These are phyloP conservation scores for Sphaerodactylus townsendi DNA, from an alignment of 2,113 vertebrate genomes.

Conservation along the genomic window DNA sequence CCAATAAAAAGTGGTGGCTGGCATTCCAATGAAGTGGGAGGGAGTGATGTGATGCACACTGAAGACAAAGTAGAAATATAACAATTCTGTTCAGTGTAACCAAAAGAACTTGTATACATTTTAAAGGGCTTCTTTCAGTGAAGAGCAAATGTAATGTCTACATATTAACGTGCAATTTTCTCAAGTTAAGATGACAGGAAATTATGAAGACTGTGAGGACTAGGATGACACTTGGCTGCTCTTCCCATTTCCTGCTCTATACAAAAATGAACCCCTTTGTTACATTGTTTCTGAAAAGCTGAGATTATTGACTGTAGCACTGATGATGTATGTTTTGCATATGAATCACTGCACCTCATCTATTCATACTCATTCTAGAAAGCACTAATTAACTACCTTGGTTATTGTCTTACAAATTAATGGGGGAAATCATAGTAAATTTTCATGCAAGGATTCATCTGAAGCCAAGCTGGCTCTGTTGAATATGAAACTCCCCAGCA, in stretches of 20 bases:
- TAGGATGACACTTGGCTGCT: not conserved
- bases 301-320: slow-evolving; percentile 27
- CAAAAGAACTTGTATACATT: not conserved
- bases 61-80: not conserved
- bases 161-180: not conserved
- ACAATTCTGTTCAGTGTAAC: not conserved
- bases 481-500: not conserved
- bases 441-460: slow-evolving; percentile 30
- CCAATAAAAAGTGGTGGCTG: not conserved
- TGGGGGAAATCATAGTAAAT: slow-evolving; percentile 11
- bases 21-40: not conserved
- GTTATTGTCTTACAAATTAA: slow-evolving; percentile 41
- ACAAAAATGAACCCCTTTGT: slow-evolving; percentile 23
- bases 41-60: not conserved
- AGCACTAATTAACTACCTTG: slow-evolving; percentile 49
- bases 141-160: not conserved
- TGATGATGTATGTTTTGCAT: slow-evolving; percentile 43
- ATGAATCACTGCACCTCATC: slow-evolving; percentile 44
- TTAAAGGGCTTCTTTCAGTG: not conserved
- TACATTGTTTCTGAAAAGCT: slow-evolving; percentile 31
- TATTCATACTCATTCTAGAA: slow-evolving; percentile 35
- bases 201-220: slow-evolving; percentile 6
- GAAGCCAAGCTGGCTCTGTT: not conserved
- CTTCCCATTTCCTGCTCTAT: slow-evolving; percentile 3
- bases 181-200: slow-evolving; percentile 28